Conservation (phyloP, 1,140 invertebrate genomes). For the Ectropis grisescens region DNA sequence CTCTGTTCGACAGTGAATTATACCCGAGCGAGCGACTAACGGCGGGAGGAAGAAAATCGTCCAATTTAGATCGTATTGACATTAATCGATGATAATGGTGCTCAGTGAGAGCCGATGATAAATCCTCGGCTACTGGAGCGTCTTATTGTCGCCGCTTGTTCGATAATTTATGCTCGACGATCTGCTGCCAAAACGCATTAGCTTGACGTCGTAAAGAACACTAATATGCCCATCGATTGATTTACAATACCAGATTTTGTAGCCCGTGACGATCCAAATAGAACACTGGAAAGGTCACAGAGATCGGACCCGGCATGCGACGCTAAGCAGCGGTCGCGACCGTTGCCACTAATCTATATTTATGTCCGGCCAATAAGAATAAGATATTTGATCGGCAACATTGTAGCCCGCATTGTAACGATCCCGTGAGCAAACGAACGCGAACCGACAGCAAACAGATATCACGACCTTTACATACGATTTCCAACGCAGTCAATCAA, state of each 20-base stretch:
- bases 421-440: no score
- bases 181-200: slow-evolving; percentile 8
- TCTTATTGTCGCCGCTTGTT: slow-evolving; percentile 2
- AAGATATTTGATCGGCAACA: no score
- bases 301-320: no score
- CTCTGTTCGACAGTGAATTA: slow-evolving; percentile 45
- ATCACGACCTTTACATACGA: slow-evolving; percentile 31
- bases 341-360: no score
- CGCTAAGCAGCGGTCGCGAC: no score
- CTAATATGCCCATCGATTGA: slow-evolving; percentile 6
- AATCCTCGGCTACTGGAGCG: slow-evolving; percentile 8
- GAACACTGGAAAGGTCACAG: no score
- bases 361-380: no score
- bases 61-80: slow-evolving; percentile 27
- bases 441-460: no score
- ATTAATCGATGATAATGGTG: slow-evolving; percentile 21
- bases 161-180: slow-evolving; percentile 7
- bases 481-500: slow-evolving; percentile 56
- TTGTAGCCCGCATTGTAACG: no score
- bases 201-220: slow-evolving; percentile 1
- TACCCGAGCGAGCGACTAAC: slow-evolving; percentile 32
- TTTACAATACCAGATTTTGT: not conserved
- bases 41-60: slow-evolving; percentile 14
- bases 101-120: slow-evolving; percentile 2
- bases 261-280: no score